Conservation (phyloP, 2,888 invertebrate species). For the Volucella bombylans region DNA sequence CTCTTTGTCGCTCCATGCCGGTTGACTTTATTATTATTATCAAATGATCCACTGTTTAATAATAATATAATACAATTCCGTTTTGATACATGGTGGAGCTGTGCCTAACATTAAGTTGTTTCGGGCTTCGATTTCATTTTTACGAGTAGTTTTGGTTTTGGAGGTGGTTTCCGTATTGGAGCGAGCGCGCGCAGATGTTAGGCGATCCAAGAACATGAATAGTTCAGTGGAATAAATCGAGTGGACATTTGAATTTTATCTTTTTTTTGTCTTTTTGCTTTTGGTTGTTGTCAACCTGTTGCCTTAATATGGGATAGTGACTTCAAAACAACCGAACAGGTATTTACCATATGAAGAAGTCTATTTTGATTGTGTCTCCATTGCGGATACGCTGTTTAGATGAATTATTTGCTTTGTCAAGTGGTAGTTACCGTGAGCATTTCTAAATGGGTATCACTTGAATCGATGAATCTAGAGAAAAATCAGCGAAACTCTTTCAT, state of each 20-base stretch:
- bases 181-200: constrained; percentile 36
- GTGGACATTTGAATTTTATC: constrained; percentile 56
- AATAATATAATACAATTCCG: constrained; percentile 51
- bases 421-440: too few relatives aligned
- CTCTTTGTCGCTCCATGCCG: constrained; percentile 77
- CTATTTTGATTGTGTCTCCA: too few relatives aligned
- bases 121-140: too few relatives aligned
- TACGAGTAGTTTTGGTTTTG: constrained; percentile 23
- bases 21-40: constrained; percentile 72
- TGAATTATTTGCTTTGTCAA: too few relatives aligned
- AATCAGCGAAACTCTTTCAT: too few relatives aligned
- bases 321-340: constrained; percentile 64
- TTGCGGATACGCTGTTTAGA: too few relatives aligned
- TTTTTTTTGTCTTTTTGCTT: not conserved
- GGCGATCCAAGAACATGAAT: constrained; percentile 19
- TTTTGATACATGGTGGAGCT: constrained; percentile 53
- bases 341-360: constrained; percentile 15
- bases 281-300: constrained; percentile 67
- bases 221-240: constrained; percentile 29
- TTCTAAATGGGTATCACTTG: too few relatives aligned
- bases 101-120: constrained; percentile 53
- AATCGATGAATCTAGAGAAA: too few relatives aligned
- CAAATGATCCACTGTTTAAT: constrained; percentile 69
- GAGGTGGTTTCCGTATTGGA: constrained; percentile 70
- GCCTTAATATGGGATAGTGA: constrained; percentile 64